Evolutionary conservation across 2,888 invertebrate species (phyloP).

Genomic region (Oscheius sp.): DNA sequence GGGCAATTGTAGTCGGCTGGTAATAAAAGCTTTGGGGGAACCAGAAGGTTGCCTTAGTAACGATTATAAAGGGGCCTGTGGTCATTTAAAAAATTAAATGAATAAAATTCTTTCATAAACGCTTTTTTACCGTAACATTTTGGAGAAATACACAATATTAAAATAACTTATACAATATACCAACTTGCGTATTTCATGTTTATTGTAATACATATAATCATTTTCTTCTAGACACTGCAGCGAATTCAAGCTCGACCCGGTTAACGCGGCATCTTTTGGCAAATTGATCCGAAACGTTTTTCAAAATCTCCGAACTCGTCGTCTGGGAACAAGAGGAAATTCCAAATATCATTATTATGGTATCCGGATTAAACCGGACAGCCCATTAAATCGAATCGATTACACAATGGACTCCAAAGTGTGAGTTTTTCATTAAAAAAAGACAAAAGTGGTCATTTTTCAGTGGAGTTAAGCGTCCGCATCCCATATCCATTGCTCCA

Average conservation of each 20-base stretch:
- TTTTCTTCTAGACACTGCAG: conserved; percentile 79
- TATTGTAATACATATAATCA: too few species aligned
- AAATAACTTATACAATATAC: too few species aligned
- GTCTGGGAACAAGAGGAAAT: conserved; percentile 84
- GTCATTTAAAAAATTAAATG: too few species aligned
- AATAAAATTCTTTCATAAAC: too few species aligned
- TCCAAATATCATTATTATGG: conserved; percentile 90
- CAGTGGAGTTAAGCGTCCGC: conserved; percentile 6
- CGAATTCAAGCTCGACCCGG: conserved; percentile 89
- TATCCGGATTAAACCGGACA: conserved; percentile 77
- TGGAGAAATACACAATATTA: too few species aligned
- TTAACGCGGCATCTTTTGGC: conserved; percentile 98
- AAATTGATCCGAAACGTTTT: conserved; percentile 98
- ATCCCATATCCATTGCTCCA: background rate
- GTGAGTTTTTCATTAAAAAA: background rate
- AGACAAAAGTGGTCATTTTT: background rate
- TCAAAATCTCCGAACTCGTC: conserved; percentile 89
- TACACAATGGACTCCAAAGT: background rate
- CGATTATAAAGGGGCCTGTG: too few species aligned
- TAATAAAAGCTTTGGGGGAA: too few species aligned
- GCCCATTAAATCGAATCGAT: conserved; percentile 1
- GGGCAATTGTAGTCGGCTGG: too few species aligned
- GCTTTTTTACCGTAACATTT: too few species aligned
- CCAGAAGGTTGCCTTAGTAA: too few species aligned
- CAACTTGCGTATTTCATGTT: too few species aligned